A percentile compares a stretch with the other conserved stretches of the same genome.
phyloP scores from a whole-genome alignment of 1,140 invertebrate genomes.

The Harlomillsia oculata region DNA sequence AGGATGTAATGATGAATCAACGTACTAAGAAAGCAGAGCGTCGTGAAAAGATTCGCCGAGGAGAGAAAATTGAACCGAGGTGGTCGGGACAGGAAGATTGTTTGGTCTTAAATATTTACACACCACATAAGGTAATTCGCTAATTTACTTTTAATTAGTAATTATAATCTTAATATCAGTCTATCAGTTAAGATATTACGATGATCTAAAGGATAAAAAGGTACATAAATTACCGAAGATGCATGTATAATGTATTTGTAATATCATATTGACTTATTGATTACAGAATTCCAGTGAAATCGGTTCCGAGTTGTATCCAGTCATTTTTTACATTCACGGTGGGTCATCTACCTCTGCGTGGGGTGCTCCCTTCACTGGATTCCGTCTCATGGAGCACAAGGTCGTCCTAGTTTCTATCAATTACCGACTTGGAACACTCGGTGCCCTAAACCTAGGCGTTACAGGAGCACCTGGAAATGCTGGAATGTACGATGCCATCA shows the following conservation, averaged over 20 bases:
- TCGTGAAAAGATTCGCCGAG: background rate
- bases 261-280: too few relatives aligned
- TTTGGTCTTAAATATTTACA: slow-evolving; percentile 9
- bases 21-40: background rate
- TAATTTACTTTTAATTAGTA: too few relatives aligned
- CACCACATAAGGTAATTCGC: too few relatives aligned
- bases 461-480: slow-evolving; percentile 19
- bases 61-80: background rate
- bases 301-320: background rate
- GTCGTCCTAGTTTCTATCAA: slow-evolving; percentile 18
- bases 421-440: background rate
- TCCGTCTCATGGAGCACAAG: slow-evolving; percentile 7
- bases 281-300: background rate
- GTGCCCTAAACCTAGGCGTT: too few relatives aligned
- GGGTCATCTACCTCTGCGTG: slow-evolving; percentile 3
- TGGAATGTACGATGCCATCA: slow-evolving; percentile 17
- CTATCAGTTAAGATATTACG: background rate
- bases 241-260: too few relatives aligned
- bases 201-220: background rate
- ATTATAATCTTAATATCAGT: too few relatives aligned
- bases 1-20: background rate
- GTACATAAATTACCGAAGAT: too few relatives aligned
- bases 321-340: slow-evolving; percentile 18
- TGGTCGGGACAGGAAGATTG: background rate
- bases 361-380: slow-evolving; percentile 12